Conservation (phyloP, 2,113 vertebrate genomes). For the Astur gentilis region DNA sequence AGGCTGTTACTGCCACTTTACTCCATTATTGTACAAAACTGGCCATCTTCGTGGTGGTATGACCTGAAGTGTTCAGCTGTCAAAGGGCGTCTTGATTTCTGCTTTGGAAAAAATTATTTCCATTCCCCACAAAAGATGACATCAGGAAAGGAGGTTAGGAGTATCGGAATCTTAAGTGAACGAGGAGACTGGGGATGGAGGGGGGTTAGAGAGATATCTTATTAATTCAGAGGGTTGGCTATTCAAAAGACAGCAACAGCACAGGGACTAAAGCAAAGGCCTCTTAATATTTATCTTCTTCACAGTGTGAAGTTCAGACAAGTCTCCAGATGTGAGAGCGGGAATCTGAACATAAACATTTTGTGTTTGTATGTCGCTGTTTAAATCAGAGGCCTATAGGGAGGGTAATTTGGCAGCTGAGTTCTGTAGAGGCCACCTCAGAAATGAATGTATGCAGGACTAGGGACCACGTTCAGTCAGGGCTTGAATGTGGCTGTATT, state of each 20-base stretch:
- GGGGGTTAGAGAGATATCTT: not conserved
- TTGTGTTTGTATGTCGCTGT: not conserved
- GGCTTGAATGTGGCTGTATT: not conserved
- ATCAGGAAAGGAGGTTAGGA: not conserved
- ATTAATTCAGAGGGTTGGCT: not conserved
- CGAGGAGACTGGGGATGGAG: not conserved
- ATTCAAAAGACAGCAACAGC: not conserved
- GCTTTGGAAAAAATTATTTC: not conserved
- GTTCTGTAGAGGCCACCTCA: not conserved
- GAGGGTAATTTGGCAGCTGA: not conserved
- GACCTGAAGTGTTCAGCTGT: not conserved
- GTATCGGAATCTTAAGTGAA: not conserved
- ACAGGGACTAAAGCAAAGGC: not conserved
- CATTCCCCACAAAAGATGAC: not conserved
- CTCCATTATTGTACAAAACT: not conserved
- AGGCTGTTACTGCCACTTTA: not conserved
- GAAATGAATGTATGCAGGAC: not conserved
- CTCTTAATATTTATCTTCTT: constrained; percentile 8
- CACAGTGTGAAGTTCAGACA: not conserved
- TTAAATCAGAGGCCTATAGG: not conserved
- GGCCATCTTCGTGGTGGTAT: not conserved
- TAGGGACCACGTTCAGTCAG: not conserved
- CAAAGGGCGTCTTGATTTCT: not conserved
- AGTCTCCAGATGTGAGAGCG: not conserved
- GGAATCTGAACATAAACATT: not conserved